Conservation (phyloP, 2,888 invertebrate species). For the Leptogaster cylindrica region DNA sequence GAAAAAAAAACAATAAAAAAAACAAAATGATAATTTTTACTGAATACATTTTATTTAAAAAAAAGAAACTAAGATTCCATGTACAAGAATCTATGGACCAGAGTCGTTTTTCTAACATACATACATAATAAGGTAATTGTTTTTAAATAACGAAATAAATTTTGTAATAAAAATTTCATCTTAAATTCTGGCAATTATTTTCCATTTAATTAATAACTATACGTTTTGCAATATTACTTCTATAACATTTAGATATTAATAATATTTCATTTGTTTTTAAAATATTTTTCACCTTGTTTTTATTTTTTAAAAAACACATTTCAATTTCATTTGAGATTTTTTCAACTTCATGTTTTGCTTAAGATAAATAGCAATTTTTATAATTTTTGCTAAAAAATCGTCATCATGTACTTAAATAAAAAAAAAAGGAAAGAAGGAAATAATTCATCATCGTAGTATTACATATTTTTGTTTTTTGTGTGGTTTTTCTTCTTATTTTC, state of each 20-base stretch:
- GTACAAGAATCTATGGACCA: slow-evolving; percentile 24
- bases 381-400: too few relatives aligned
- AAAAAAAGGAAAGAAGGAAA: too few relatives aligned
- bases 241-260: slow-evolving; percentile 34
- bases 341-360: too few relatives aligned
- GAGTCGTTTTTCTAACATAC: slow-evolving; percentile 31
- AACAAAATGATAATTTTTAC: slow-evolving; percentile 16
- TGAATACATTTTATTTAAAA: slow-evolving; percentile 34
- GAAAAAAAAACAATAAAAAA: too few relatives aligned
- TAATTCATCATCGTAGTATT: too few relatives aligned
- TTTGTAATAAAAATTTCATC: slow-evolving; percentile 40
- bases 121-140: too few relatives aligned
- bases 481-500: slow-evolving; percentile 41
- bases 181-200: slow-evolving; percentile 49
- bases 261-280: slow-evolving; percentile 25
- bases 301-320: neutral
- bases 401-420: too few relatives aligned
- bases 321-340: neutral
- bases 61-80: slow-evolving; percentile 28
- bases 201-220: slow-evolving; percentile 40
- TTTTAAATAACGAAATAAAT: too few relatives aligned
- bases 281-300: neutral
- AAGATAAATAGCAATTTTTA: too few relatives aligned
- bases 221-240: slow-evolving; percentile 25
- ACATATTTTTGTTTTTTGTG: slow-evolving; percentile 36